Percentiles rank a stretch among this genome's conserved stretches.
phyloP scores from a whole-genome alignment of 2,113 vertebrate species.

The Parotia lawesii region DNA sequence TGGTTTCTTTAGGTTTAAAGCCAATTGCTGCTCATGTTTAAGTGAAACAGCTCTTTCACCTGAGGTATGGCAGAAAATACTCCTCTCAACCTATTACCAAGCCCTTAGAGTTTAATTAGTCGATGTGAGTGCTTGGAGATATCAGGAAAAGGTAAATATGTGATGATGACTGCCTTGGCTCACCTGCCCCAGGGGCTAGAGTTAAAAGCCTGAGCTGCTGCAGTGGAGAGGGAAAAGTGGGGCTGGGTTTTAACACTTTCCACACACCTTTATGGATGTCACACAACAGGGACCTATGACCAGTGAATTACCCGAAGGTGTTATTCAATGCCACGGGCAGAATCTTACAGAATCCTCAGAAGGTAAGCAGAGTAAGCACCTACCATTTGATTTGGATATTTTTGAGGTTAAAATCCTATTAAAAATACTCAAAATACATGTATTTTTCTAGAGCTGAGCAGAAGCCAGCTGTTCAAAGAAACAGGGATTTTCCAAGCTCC shows the following conservation, averaged over 20 bases:
- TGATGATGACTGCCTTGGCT: background rate
- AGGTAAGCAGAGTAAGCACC: background rate
- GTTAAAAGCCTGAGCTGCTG: background rate
- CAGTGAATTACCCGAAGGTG: background rate
- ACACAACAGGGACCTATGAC: background rate
- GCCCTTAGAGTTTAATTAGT: conserved; percentile 16
- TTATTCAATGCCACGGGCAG: background rate
- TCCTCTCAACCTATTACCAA: background rate
- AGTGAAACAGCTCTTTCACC: background rate
- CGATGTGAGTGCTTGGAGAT: background rate
- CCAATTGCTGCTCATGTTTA: background rate
- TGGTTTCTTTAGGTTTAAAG: background rate
- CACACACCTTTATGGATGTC: background rate
- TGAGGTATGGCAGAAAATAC: background rate
- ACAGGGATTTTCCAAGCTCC: background rate
- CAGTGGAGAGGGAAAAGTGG: background rate
- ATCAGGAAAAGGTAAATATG: background rate
- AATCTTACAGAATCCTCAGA: background rate
- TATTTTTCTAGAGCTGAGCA: background rate
- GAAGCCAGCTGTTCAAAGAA: background rate
- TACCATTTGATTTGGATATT: background rate
- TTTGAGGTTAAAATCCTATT: background rate
- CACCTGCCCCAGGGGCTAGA: background rate
- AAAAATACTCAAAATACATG: background rate
- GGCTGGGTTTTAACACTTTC: background rate